Base-by-base conservation (phyloP, 1,140 invertebrate species). In the Hermatobates lingyangjiaoensis region DNA sequence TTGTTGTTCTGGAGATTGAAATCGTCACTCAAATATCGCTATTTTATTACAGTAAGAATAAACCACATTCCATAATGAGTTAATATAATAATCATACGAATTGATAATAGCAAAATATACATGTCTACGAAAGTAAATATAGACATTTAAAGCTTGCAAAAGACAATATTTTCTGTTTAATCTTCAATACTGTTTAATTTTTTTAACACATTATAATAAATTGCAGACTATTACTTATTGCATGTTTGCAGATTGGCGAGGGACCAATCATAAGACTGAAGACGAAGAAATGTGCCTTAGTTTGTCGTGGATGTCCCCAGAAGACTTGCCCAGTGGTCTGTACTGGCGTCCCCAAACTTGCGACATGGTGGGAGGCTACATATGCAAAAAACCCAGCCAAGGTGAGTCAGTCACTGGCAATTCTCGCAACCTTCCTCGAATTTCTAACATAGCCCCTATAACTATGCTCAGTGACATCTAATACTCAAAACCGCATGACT, bases 271-370 rank as follows among this genome's bases (percentile, higher is more conserved):
- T 12, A 7, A 38, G 5, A 15, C 20, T 10, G 21, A 27, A 26
- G 38, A 40, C 20, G 44, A 51, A 24, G 49, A 51, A 24, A 58
- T 56, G 14, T 75, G 77, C 60, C 61, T 80, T 10, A 73, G 72
- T 25, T 63, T 79, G 0, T 68, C 77, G 64, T 79, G 77, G 76
- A 72, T 70, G 49, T 67, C 71, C 15, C 75, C 75, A 0, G 70
- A 70, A 3, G 68, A 71, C 27, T 63, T 74, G 12, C 72, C 76
- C 0, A 76, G 74, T 54, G 76, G 76, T 0, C 59, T 79, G 3
- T 79, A 77, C 58, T 79, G 77, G 77, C 68, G 70, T 2, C 60
- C 72, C 0, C 69, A 74, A 53, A 69, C 67, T 21, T 79, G 76
- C 56, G 54, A 62, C 0, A 61, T 67, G 28, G 68, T 72, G 1